Base-by-base conservation (phyloP, 2,113 vertebrate species). In the Ailurus styani region DNA sequence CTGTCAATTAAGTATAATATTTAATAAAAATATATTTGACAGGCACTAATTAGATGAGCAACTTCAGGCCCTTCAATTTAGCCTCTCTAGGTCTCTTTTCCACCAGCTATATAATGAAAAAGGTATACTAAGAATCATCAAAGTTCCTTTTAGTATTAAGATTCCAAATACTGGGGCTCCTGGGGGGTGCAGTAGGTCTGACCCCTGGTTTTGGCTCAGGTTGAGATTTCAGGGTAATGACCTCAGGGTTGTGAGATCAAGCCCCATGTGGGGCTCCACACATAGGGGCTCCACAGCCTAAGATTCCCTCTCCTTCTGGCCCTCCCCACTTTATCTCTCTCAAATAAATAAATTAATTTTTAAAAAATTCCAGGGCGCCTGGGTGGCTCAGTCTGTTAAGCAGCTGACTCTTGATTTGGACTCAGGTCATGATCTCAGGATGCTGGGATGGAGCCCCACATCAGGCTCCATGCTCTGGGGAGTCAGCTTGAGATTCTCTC, bases 1-100 rank as follows among this genome's bases (percentile, higher is more conserved):
- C 90, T 97, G 77, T 86, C n/a, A 86, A 90, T 93, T 93, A 94
- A 91, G 31, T 25, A 92, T 64, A 81, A 50, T 98, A 95, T 50
- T 66, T 75, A 97, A 68, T 75, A 93, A 83, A 96, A 72, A 75
- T 68, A 3, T 29, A 50, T 77, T 47, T 79, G 14, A 78, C 12
- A 62, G 17, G 4, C 21, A 40, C 93, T 98, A 95, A 97, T 89
- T 83, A 92, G 40, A 54, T 91, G 18, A 3, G 21, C 66, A 52
- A n/a, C 54, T 55, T 15, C 42, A 72, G 47, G 73, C 10, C 37
- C 55, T 47, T 96, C n/a, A 79, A 73, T 50, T 93, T 90, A 89
- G 62, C 34, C 6, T 73, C 20, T 93, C 5, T 77, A 94, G n/a
- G n/a, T 93, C 54, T 90, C 10, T 82, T 82, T 93, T 72, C 17